Evolutionary conservation across 1,140 invertebrate species (phyloP), one percentile per base, ranked within the genome.

Genomic region (Lutraria rhynchaena): DNA sequence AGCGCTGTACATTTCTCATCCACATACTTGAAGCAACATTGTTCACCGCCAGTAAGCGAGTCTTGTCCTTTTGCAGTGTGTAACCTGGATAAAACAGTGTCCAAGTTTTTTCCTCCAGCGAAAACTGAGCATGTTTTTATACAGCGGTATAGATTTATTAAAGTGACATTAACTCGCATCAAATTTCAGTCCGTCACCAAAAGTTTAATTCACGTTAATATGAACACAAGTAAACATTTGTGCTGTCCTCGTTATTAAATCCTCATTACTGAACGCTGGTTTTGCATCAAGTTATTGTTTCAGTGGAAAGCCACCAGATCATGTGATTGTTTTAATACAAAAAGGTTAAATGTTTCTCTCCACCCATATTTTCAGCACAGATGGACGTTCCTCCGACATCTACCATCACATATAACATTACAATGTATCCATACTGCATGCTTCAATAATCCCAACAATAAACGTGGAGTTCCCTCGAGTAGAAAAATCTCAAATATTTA

Each of bases 141-240:
- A 41, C 5, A 41, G 37, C 15, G 15, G 37, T 15, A 37, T 24
- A 65, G 33, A 65, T 46, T 65, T 65, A 65, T 65, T 65, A 65
- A 67, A 49, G 63, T 67, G 63, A 49, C 63, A 67, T 49, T 67
- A 29, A 31, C 41, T 19, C 17, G 63, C 44, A 67, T 67, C 63
- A 67, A 29, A 24, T 67, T 51, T 67, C 63, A 49, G 4, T 65
- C 19, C 35, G 61, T 27, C 61, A 65, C 61, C 37, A 65, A 65
- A 65, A 67, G 9, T 41, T 46, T 46, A 22, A 67, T 67, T 49
- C 63, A 67, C 63, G 63, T 41, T 46, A 29, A 49, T 1, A 67
- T 46, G n/a, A 67, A 67, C 63, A 67, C 41, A 31, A 41, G 63
- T 37, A 15, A 67, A 15, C 41, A 17, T 46, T 67, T 67, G 19